Base-by-base conservation (phyloP, 2,888 invertebrate genomes). In the Julus scanicus region DNA sequence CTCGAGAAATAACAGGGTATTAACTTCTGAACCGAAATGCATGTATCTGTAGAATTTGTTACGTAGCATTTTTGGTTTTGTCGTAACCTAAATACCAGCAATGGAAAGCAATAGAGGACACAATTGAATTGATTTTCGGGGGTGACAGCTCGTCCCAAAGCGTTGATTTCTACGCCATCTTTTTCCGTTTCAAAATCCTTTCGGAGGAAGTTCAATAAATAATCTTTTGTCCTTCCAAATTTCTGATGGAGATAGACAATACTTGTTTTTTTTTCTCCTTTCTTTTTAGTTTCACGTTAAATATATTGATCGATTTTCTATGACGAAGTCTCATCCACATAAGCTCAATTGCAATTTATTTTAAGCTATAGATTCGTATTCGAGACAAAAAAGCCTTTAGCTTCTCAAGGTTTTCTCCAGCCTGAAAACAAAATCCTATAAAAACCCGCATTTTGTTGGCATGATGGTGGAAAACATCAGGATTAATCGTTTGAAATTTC, bases 91-190 rank as follows among this genome's bases (percentile, higher is more conserved):
- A 63, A 63, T 63, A 6, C 63, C 63, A n/a, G n/a, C 17, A n/a
- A 63, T 63, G n/a, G n/a, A 53, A 17, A 53, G 53, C 15, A 53
- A 53, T 53, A 53, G 53, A 53, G 53, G 53, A 17, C 13, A 53
- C n/a, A 63, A 63, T 63, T 63, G 63, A 63, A 63, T 20, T 20
- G 63, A 63, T 80, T 80, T 80, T 37, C 9, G 80, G 13, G 13
- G 80, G 15, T 80, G 80, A 80, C 80, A 80, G 37, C 80, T 37
- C 80, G 80, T 80, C 80, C 80, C 80, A 80, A 13, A 80, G 37
- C 80, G 37, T 71, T 20, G 57, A 20, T 71, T 71, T 71, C 63
- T 29, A 17, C 57, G 63, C 11, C 20, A 71, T 80, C 15, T 71
- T 80, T 80, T 80, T 80, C 37, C 11, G 37, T 37, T 80, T 80